These are phyloP conservation scores for Pontoporia blainvillei DNA, from an alignment of 2,113 vertebrate species.

Conservation along the genomic window DNA sequence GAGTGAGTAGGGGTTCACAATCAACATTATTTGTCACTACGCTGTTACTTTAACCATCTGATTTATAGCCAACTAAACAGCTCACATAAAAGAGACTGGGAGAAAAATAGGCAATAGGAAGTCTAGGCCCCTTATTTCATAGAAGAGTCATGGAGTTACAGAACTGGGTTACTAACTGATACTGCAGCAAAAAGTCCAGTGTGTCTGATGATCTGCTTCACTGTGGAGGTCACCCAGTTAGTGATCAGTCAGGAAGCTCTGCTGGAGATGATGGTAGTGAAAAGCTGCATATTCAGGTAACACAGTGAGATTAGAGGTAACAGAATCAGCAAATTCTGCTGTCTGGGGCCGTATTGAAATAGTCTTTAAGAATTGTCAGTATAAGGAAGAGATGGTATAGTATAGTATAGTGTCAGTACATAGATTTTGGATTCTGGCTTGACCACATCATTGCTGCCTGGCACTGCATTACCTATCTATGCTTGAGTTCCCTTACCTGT, in stretches of 20 bases:
- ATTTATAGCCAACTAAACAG: neutral
- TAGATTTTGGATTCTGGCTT: neutral
- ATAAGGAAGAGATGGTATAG: neutral
- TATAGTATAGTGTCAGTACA: neutral
- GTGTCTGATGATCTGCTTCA: neutral
- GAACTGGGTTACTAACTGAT: neutral
- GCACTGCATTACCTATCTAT: neutral
- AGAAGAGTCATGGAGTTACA: neutral
- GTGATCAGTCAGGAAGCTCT: neutral
- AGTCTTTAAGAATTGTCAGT: neutral
- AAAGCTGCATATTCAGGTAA: neutral
- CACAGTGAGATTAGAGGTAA: neutral
- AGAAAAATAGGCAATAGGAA: neutral
- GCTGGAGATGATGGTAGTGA: neutral
- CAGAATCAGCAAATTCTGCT: neutral
- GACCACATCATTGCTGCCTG: neutral
- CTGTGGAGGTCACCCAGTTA: accelerated
- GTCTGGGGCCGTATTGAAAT: neutral
- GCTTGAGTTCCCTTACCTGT: neutral
- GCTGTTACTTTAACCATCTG: neutral
- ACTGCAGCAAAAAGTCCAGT: neutral
- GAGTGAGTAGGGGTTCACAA: neutral
- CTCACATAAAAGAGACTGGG: neutral
- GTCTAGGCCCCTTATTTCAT: neutral
- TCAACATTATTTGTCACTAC: neutral